Conservation (phyloP, 2,888 invertebrate species). For the Enoplolaimus lenunculus region DNA sequence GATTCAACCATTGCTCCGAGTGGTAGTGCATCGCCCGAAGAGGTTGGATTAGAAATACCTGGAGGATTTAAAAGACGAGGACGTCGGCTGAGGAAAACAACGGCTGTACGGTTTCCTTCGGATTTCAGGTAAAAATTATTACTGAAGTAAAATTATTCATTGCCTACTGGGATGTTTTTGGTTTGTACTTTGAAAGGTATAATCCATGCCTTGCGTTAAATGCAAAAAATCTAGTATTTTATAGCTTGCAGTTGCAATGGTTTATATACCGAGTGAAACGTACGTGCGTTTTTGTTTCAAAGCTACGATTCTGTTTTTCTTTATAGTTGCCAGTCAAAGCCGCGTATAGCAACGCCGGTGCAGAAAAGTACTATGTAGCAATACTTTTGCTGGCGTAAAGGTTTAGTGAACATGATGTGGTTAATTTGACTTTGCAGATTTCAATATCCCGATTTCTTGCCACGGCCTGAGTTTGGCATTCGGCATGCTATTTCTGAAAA, state of each 20-base stretch:
- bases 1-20: too few species aligned
- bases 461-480: constrained; percentile 61
- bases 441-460: constrained; percentile 75
- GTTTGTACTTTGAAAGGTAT: neutral
- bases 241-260: too few species aligned
- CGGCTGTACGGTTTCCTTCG: neutral
- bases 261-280: too few species aligned
- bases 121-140: neutral
- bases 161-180: neutral
- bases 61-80: neutral
- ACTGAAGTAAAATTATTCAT: neutral
- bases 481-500: constrained; percentile 69
- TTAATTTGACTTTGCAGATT: constrained; percentile 29
- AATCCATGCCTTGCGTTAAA: neutral
- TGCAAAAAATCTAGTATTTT: too few species aligned
- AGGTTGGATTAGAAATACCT: too few species aligned
- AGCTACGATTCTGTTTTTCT: neutral
- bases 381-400: neutral
- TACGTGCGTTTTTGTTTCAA: neutral
- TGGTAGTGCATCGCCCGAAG: too few species aligned
- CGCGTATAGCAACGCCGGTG: too few species aligned
- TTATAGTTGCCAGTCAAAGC: too few species aligned
- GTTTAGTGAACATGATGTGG: neutral
- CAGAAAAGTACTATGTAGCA: neutral
- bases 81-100: neutral